These are phyloP conservation scores for Drosophila buzzatii DNA, from an alignment of 2,888 invertebrate genomes.

Conservation along the genomic window DNA sequence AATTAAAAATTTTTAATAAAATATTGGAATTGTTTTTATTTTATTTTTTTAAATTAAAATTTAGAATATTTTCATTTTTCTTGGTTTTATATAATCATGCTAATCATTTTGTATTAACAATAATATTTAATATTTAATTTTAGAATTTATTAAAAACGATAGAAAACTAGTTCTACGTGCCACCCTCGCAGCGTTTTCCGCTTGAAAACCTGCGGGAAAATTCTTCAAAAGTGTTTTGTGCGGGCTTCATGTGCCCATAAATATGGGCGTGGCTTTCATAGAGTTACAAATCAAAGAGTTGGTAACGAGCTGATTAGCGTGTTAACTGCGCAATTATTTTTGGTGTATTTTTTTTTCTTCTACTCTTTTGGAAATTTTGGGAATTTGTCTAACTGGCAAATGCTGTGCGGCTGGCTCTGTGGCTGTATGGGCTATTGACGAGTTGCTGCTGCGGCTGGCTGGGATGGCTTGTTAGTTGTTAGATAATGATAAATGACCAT, in stretches of 20 bases:
- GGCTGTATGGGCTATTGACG: constrained; percentile 38
- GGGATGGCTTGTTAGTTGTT: constrained; percentile 49
- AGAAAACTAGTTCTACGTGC: not conserved
- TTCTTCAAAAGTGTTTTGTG: constrained; percentile 34
- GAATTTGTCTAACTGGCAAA: constrained; percentile 35
- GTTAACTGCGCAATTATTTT: constrained; percentile 55
- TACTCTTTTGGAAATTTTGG: constrained; percentile 5
- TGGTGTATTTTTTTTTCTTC: constrained; percentile 4
- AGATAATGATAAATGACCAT: constrained; percentile 69
- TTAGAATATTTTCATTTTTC: no score
- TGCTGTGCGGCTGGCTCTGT: constrained; percentile 13
- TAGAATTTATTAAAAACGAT: no score
- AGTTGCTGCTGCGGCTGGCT: constrained; percentile 40
- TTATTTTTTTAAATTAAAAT: no score
- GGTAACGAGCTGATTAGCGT: constrained; percentile 72
- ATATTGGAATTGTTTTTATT: no score
- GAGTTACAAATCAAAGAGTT: constrained; percentile 40
- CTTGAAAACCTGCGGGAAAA: constrained; percentile 19
- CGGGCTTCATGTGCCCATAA: constrained; percentile 14
- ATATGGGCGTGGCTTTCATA: constrained; percentile 21
- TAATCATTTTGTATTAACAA: no score
- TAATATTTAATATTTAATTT: no score
- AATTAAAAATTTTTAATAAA: no score
- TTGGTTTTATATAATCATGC: no score
- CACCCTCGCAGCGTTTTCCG: constrained; percentile 19